Base-by-base conservation (phyloP, 2,797 vertebrate species). In the Nannoperca obscura region DNA sequence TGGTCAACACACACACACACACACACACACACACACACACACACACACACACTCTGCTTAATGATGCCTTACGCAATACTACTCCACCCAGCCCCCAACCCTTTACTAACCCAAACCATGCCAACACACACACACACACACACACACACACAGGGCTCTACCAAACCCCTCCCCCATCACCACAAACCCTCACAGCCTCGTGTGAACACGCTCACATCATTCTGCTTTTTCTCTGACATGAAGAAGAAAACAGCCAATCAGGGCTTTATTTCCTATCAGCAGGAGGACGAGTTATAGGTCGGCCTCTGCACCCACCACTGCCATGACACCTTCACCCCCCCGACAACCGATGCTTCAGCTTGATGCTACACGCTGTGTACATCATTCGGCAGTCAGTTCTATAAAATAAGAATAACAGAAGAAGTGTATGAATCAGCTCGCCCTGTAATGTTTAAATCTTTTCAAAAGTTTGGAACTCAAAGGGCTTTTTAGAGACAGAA, bases 61-160 rank as follows among this genome's bases (percentile, higher is more conserved):
- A 91, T 81, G 86, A 88, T 58, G 57, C 85, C 90, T 92, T 92
- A 87, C 27, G 84, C 85, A 91, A 91, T 62, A 73, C 74, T 64
- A 8, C 92, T 86, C 84, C 90, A 89, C 90, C 91, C 90, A 89
- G 78, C 91, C 91, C 89, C 89, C 88, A 38, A 89, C 89, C 86
- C 89, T 78, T 40, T 50, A 78, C 81, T 85, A 87, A 89, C 86
- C 87, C 76, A 84, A 86, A 88, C 86, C 85, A 55, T 71, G 70
- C 81, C 57, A 87, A 88, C 74, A 78, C 74, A 68, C 76, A 65
- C 59, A 65, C 70, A 52, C 54, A 81, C 36, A 59, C 72, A 76
- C 59, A 84, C 57, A 74, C 60, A 74, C 50, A 69, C 68, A 32
- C 30, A 38, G 40, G 52, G 61, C 57, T 73, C 27, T 3, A 57